Evolutionary conservation across 2,888 invertebrate species (phyloP).

Genomic region (Agrotis clavis): DNA sequence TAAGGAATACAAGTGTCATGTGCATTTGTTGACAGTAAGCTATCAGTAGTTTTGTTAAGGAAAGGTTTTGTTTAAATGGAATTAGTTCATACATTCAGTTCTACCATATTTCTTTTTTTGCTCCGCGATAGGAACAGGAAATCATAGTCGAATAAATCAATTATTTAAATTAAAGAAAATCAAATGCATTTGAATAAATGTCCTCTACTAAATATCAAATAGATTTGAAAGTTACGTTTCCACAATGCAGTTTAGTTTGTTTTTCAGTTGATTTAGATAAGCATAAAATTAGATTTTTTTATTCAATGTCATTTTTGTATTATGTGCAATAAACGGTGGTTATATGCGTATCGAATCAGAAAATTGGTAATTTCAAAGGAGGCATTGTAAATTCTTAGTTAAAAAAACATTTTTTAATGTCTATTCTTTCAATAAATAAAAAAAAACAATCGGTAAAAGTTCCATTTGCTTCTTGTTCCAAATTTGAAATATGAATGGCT

Average conservation of each 20-base stretch:
- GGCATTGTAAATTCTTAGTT: slow-evolving; percentile 2
- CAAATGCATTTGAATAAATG: slow-evolving; percentile 17
- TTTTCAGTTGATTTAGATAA: slow-evolving; percentile 27
- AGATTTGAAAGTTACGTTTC: slow-evolving; percentile 39
- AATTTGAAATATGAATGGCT: slow-evolving; percentile 7
- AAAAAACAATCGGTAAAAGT: not conserved
- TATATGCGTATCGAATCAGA: slow-evolving; percentile 38
- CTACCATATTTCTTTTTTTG: slow-evolving; percentile 4
- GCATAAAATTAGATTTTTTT: slow-evolving; percentile 50
- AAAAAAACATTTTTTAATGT: not conserved
- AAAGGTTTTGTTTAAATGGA: too few relatives aligned
- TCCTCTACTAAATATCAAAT: slow-evolving; percentile 1
- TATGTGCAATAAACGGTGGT: slow-evolving; percentile 16
- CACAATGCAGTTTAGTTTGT: slow-evolving; percentile 27
- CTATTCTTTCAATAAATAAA: not conserved
- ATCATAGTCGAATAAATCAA: not conserved
- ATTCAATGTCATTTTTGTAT: slow-evolving; percentile 47
- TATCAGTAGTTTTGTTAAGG: too few relatives aligned
- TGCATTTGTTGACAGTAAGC: too few relatives aligned
- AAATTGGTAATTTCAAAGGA: slow-evolving; percentile 34
- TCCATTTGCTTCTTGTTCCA: not conserved
- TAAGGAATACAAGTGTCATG: too few relatives aligned
- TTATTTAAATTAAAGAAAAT: not conserved
- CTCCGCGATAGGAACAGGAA: slow-evolving; percentile 24
- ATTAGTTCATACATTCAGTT: not conserved